Evolutionary conservation across 2,113 vertebrate genomes (phyloP).

Genomic region (Shinisaurus crocodilurus): DNA sequence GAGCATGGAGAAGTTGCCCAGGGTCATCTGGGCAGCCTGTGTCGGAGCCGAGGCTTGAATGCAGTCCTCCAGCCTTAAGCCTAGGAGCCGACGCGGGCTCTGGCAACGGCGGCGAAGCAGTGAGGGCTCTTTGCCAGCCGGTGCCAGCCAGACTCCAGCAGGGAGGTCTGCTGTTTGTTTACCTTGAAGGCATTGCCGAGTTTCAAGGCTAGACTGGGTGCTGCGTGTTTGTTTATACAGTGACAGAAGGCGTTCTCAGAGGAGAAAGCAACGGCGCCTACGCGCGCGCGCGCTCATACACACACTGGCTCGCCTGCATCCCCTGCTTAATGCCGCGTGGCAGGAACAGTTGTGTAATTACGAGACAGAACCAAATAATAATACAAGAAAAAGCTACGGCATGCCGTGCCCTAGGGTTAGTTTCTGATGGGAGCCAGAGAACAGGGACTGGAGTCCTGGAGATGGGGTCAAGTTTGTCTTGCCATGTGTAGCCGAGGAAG

Average conservation of each 20-base stretch:
- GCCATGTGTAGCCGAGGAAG: background rate
- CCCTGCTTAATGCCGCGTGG: conserved; percentile 44
- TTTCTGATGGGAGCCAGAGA: background rate
- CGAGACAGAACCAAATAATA: conserved; percentile 24
- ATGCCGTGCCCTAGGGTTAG: background rate
- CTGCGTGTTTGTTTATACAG: conserved; percentile 61
- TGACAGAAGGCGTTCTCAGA: conserved; percentile 64
- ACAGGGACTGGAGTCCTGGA: background rate
- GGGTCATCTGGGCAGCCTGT: background rate
- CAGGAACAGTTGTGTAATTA: conserved; percentile 37
- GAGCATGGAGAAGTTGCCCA: background rate
- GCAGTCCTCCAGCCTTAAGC: background rate
- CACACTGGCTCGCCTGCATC: background rate
- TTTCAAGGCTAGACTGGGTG: conserved; percentile 53
- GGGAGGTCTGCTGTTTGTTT: conserved; percentile 27
- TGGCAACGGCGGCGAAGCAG: background rate
- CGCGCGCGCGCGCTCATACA: background rate
- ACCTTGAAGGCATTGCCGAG: conserved; percentile 55
- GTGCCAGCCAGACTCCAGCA: conserved; percentile 11
- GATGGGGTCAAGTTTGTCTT: background rate
- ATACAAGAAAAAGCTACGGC: background rate
- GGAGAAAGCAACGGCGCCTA: conserved; percentile 26
- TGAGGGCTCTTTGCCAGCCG: conserved; percentile 3
- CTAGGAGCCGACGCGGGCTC: too few relatives aligned
- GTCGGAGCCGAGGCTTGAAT: background rate